These are phyloP conservation scores for Drosophila parvula DNA, from an alignment of 1,140 invertebrate species.

Conservation along the genomic window DNA sequence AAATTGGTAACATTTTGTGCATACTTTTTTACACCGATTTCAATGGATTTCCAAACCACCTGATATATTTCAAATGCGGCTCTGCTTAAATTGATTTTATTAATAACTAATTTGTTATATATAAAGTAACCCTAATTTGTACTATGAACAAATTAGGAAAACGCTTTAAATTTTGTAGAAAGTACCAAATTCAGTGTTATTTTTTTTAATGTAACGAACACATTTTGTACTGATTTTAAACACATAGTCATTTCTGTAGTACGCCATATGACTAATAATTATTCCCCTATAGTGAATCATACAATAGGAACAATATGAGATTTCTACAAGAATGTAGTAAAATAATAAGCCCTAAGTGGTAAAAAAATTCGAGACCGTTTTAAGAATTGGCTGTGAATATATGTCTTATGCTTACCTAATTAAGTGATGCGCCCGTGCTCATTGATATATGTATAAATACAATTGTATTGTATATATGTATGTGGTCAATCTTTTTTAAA, in stretches of 20 bases:
- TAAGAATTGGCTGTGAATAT: constrained; percentile 76
- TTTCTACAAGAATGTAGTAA: constrained; percentile 47
- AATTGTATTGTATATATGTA: constrained; percentile 12
- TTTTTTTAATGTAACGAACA: not conserved
- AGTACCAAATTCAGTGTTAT: too few species aligned
- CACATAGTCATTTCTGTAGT: too few species aligned
- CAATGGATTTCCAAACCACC: not conserved
- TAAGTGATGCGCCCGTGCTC: constrained; percentile 35
- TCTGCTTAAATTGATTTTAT: not conserved
- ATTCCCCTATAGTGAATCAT: not conserved
- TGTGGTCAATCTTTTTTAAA: not conserved
- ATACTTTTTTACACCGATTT: not conserved
- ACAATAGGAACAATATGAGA: not conserved
- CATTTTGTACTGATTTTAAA: not conserved
- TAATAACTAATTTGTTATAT: too few species aligned
- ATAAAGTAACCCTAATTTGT: too few species aligned
- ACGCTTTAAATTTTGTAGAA: not conserved
- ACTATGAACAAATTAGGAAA: too few species aligned
- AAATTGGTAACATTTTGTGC: too few species aligned
- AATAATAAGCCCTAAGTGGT: constrained; percentile 57
- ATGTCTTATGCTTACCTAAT: constrained; percentile 54
- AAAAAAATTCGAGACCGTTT: constrained; percentile 45
- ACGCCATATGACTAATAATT: too few species aligned
- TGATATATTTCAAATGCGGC: not conserved
- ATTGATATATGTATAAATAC: constrained; percentile 21